Evolutionary conservation across 53 echinoderm and acorn worm species (phyloP).

Genomic region (Antedon mediterranea): DNA sequence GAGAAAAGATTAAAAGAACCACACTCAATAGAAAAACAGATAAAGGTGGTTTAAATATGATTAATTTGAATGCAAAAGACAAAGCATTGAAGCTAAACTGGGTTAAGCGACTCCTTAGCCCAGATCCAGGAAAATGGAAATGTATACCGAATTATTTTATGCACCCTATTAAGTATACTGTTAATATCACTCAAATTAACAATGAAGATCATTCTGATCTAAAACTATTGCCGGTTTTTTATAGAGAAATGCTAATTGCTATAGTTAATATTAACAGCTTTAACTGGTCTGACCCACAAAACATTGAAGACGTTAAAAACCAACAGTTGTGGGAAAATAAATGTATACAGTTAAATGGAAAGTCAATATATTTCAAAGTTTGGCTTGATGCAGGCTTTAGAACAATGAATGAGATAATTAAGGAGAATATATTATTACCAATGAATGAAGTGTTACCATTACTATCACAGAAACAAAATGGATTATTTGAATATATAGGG

Average conservation of each 20-base stretch:
- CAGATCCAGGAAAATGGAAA: not conserved
- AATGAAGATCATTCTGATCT: not conserved
- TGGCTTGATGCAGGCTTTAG: not conserved
- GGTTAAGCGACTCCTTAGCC: not conserved
- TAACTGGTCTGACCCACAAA: not conserved
- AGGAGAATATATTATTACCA: too few relatives aligned
- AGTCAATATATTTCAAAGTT: not conserved
- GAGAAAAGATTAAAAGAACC: not conserved
- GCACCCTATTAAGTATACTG: not conserved
- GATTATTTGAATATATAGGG: too few relatives aligned
- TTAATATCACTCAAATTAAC: not conserved
- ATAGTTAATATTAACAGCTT: not conserved
- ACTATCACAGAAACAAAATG: too few relatives aligned
- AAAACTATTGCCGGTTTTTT: not conserved
- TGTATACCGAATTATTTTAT: not conserved
- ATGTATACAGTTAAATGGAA: not conserved
- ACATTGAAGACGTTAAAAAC: not conserved
- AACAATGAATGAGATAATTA: not conserved
- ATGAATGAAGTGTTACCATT: too few relatives aligned
- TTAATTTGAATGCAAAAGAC: not conserved
- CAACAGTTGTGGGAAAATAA: not conserved
- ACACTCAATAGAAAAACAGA: not conserved
- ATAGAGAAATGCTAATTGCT: not conserved
- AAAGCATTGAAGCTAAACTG: not conserved
- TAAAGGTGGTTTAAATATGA: not conserved